These are phyloP conservation scores for Orthosia gracilis DNA, from an alignment of 2,888 invertebrate genomes.

Conservation along the genomic window DNA sequence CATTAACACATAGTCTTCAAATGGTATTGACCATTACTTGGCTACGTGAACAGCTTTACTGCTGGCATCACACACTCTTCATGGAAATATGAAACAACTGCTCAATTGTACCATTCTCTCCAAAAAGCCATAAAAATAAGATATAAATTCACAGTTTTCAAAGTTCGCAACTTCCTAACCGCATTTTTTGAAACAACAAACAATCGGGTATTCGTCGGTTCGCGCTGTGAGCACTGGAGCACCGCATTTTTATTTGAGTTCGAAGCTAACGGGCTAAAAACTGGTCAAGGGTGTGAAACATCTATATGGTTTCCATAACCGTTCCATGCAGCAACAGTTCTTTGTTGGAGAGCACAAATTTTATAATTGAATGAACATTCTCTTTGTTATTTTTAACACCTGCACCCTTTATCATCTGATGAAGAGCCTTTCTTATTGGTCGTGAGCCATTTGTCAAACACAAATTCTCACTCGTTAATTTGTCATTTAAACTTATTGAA, in stretches of 20 bases:
- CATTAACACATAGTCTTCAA: no score
- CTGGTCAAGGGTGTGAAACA: constrained; percentile 46
- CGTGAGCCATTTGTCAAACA: background rate
- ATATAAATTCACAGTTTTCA: constrained; percentile 30
- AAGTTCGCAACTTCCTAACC: constrained; percentile 36
- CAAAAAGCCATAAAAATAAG: constrained; percentile 6
- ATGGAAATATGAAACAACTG: background rate
- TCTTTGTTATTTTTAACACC: background rate
- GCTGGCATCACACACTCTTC: background rate
- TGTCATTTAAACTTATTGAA: background rate
- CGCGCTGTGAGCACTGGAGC: constrained; percentile 27
- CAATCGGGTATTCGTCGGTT: constrained; percentile 37
- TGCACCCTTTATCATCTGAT: background rate
- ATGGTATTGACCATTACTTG: no score
- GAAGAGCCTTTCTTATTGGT: background rate
- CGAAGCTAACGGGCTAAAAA: constrained; percentile 43
- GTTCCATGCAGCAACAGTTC: background rate
- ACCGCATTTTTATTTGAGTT: constrained; percentile 50
- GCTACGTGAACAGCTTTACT: no score
- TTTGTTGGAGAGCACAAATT: background rate
- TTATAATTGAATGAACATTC: constrained; percentile 1
- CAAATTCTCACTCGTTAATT: background rate
- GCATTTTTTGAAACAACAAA: constrained; percentile 54
- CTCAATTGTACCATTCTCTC: background rate
- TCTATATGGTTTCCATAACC: constrained; percentile 29